Evolutionary conservation across 2,797 vertebrate species (phyloP), one percentile per base, ranked within the genome.

Genomic region (Melanotaenia boesemani): DNA sequence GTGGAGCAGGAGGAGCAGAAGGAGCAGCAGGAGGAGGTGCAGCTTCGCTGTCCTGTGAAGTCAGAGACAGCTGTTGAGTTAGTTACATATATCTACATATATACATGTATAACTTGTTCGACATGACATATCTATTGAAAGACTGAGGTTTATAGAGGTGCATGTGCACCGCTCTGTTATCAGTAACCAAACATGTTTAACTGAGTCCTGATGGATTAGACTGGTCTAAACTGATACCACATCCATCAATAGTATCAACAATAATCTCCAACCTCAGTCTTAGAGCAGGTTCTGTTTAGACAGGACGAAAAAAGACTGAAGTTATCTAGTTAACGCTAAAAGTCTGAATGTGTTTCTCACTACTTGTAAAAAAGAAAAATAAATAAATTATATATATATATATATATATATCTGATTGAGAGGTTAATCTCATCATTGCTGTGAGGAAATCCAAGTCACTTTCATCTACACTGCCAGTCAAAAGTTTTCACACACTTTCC

Each of bases 21-120:
- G 85, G 20, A 63, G 72, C 30, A 30, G 30, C 30, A 30, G 30
- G n/a, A 46, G 69, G 63, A 7, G 86, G 68, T 30, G 84, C 73
- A 48, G 84, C 75, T 63, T 90, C 89, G 63, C 85, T 89, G 44
- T 91, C 91, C 91, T 93, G 78, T 44, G 55, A 64, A 77, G 20
- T 65, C 36, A 73, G 26, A 20, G 55, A 48, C 1, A 26, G 26
- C 50, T 36, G 3, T 24, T 69, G 26, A 37, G 67, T 34, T 39
- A 11, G 16, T 24, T 13, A 22, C 32, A 67, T 12, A 4, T 2
- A 3, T 18, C 15, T 8, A 20, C 15, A 24, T 41, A 15, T 41
- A 41, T 12, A 12, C 55, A 57, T 30, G 30, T 12, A 13, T 24
- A 64, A 34, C 24, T 22, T 64, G 44, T 36, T 50, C 50, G 46